Base-by-base conservation (phyloP, 2,797 vertebrate genomes). In the Myiothlypis chrysogaster region DNA sequence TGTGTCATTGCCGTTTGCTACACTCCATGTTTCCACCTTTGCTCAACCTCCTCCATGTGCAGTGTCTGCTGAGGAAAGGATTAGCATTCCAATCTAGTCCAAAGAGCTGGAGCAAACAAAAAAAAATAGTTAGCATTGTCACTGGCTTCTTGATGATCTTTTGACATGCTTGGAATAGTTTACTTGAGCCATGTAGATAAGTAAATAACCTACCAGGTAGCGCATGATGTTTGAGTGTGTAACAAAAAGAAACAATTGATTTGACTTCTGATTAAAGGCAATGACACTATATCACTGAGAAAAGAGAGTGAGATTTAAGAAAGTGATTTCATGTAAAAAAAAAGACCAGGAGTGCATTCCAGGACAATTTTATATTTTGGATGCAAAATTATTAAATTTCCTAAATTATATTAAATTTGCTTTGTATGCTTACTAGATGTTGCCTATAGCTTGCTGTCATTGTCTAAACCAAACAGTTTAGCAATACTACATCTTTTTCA, bases 121-220 rank as follows among this genome's bases (percentile, higher is more conserved):
- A 66, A 59, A 86, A 87, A 89, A 78, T 41, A 79, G 56, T 87
- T 94, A 84, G 1, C 68, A 73, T 87, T 77, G 81, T 73, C 83
- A 53, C 25, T 85, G 57, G 37, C 17, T 83, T 72, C 63, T 91
- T 81, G 24, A 59, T 75, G 93, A 88, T 81, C 44, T 73, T 94
- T 94, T 85, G 88, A 87, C 66, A 17, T 91, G 69, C 64, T 80
- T 90, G 49, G 50, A 89, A 93, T 91, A 88, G 57, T 94, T 95
- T 89, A 60, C 76, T 95, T 85, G 90, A 68, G 30, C 69, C 32
- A 20, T 32, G 22, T 28, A 91, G 85, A 88, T 84, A 94, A 91
- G 89, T 59, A 92, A 95, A 83, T 69, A 89, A 59, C 35, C 71
- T 87, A 61, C 22, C 61, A 90, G 53, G 49, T 60, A 52, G 11